Conservation (phyloP, 2,888 invertebrate genomes). For the Drosophila glabriapex region DNA sequence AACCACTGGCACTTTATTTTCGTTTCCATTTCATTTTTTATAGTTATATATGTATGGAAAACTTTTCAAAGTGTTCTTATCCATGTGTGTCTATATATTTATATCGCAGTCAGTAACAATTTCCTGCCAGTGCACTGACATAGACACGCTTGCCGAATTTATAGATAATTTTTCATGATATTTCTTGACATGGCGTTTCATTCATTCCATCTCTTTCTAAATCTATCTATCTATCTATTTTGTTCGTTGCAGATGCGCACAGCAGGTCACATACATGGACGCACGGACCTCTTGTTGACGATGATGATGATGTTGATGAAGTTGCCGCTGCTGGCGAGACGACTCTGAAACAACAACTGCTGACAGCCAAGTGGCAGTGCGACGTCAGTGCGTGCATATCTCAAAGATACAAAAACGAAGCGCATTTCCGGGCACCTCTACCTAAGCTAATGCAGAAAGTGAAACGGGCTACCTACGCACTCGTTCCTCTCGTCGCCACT, state of each 20-base stretch:
- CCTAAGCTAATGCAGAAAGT: slow-evolving; percentile 15
- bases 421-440: slow-evolving; percentile 69
- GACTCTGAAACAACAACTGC: slow-evolving; percentile 58
- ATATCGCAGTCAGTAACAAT: slow-evolving; percentile 63
- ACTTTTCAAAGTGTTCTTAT: neutral
- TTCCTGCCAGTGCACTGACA: slow-evolving; percentile 54
- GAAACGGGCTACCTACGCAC: slow-evolving; percentile 36
- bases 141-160: slow-evolving; percentile 72
- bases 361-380: slow-evolving; percentile 70
- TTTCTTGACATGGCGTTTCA: slow-evolving; percentile 50
- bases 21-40: slow-evolving; percentile 26
- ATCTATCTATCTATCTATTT: neutral
- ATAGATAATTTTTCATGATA: slow-evolving; percentile 79
- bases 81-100: slow-evolving; percentile 38
- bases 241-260: slow-evolving; percentile 64
- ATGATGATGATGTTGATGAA: slow-evolving; percentile 59
- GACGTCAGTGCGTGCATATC: slow-evolving; percentile 45
- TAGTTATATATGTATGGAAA: slow-evolving; percentile 32
- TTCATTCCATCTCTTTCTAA: slow-evolving; percentile 11
- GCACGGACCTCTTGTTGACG: slow-evolving; percentile 36
- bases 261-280: slow-evolving; percentile 60
- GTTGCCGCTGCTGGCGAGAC: slow-evolving; percentile 65
- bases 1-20: slow-evolving; percentile 50
- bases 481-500: slow-evolving; percentile 4
- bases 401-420: slow-evolving; percentile 56